Evolutionary conservation across 2,797 vertebrate genomes (phyloP).

Genomic region (Eospalax fontanierii): DNA sequence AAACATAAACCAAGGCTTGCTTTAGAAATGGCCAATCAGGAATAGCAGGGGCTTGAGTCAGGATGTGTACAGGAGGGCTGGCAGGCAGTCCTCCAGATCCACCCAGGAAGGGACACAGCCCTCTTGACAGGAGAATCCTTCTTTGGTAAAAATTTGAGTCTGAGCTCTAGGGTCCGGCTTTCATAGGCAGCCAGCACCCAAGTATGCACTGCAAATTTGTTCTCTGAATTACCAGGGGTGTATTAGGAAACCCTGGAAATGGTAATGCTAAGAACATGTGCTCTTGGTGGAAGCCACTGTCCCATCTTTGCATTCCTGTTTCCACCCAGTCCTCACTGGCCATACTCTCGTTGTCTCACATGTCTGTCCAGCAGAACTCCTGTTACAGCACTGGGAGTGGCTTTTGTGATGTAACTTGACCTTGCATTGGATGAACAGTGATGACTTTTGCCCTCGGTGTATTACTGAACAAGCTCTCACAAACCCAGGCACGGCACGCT

Average conservation of each 20-base stretch:
- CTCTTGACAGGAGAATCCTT: background rate
- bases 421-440: background rate
- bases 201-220: background rate
- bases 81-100: background rate
- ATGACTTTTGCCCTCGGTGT: background rate
- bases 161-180: background rate
- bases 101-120: background rate
- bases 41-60: background rate
- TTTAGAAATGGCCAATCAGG: conserved; percentile 35
- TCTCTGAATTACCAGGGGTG: background rate
- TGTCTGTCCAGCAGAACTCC: background rate
- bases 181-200: background rate
- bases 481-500: background rate
- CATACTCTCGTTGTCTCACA: background rate
- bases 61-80: background rate
- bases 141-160: background rate
- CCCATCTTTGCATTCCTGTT: background rate
- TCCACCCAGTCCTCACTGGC: background rate
- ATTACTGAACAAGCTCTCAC: background rate
- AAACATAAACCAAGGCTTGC: background rate
- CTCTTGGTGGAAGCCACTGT: background rate
- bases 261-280: background rate
- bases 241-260: background rate
- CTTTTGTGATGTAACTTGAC: background rate
- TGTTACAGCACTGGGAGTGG: background rate